Evolutionary conservation across 1,140 invertebrate genomes (phyloP), one percentile per base, ranked within the genome.

Genomic region (Trichomalopsis sarcophagae): DNA sequence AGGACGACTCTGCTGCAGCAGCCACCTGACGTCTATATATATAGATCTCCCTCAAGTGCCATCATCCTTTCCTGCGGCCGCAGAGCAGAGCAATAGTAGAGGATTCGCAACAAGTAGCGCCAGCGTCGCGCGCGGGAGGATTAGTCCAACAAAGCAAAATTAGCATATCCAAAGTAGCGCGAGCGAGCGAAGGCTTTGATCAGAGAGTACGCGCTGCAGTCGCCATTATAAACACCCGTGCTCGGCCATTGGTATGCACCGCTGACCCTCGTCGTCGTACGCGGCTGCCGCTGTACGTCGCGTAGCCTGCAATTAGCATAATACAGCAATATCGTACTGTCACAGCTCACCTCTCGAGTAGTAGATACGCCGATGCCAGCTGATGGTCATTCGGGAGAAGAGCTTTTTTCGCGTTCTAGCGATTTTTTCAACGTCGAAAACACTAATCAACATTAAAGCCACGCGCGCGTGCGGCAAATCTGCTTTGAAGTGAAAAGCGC

Each of bases 81-180:
- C 14, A 36, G 33, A 36, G 33, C 3, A 36, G 21, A 71, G 40
- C 40, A 0, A 27, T 27, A 27, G 27, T 27, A 44, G 84, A n/a
- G 80, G 21, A 33, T 44, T 74, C 27, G 69, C 23, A 74, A 33
- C 80, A 9, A 68, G 50, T 80, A 66, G 36, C 73, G 27, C 50
- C 11, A 33, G 36, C 55, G 40, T 66, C 79, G 5, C 17, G 6
- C 40, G 30, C 30, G 62, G 82, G 81, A 85, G 78, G 27, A 81
- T 85, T 85, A 81, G 69, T 14, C 47, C 33, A 75, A 85, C 84
- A 85, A 88, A 88, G 86, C 87, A 76, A 84, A 89, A 90, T 91
- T 90, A 91, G 89, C 90, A 90, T 91, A 90, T 89, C 87, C 88
- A 88, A 90, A 90, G 89, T 89, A 90, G 36, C 33, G 14, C 27